These are phyloP conservation scores for Drosophila algonquin DNA, from an alignment of 2,888 invertebrate species.

Conservation along the genomic window DNA sequence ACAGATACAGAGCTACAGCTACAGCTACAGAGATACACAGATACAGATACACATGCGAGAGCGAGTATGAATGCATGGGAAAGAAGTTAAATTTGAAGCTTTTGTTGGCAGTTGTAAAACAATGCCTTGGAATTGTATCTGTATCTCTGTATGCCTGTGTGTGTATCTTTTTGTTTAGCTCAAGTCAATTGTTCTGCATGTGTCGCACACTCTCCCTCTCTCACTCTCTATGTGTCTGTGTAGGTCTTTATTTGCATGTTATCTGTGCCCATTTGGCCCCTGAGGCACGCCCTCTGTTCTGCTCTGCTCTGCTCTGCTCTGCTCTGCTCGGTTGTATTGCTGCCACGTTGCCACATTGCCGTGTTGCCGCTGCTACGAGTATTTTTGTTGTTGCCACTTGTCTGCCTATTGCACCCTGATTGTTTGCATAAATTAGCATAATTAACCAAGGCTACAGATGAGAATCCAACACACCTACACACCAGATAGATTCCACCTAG, in stretches of 20 bases:
- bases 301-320: constrained; percentile 11
- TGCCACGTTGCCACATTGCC: constrained; percentile 22
- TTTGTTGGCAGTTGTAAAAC: constrained; percentile 73
- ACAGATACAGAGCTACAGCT: not conserved
- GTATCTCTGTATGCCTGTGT: constrained; percentile 36
- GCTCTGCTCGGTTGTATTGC: no score
- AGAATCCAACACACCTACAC: constrained; percentile 6
- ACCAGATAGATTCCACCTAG: not conserved
- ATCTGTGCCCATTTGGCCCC: constrained; percentile 50
- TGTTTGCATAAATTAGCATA: constrained; percentile 79
- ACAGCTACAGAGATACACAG: not conserved
- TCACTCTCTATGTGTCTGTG: constrained; percentile 10
- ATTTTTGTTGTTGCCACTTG: constrained; percentile 61
- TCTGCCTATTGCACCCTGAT: constrained; percentile 74
- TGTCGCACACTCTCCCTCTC: constrained; percentile 20
- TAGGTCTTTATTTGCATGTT: constrained; percentile 28
- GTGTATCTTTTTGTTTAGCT: constrained; percentile 69
- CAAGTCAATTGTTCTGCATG: constrained; percentile 74
- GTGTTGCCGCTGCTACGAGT: constrained; percentile 17
- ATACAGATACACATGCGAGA: not conserved
- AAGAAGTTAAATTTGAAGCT: constrained; percentile 73
- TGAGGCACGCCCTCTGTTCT: constrained; percentile 52
- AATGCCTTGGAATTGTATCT: constrained; percentile 66
- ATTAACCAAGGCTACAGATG: constrained; percentile 64
- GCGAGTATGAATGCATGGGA: constrained; percentile 6